Base-by-base conservation (phyloP, 2,113 vertebrate species). In the Noctilio leporinus region DNA sequence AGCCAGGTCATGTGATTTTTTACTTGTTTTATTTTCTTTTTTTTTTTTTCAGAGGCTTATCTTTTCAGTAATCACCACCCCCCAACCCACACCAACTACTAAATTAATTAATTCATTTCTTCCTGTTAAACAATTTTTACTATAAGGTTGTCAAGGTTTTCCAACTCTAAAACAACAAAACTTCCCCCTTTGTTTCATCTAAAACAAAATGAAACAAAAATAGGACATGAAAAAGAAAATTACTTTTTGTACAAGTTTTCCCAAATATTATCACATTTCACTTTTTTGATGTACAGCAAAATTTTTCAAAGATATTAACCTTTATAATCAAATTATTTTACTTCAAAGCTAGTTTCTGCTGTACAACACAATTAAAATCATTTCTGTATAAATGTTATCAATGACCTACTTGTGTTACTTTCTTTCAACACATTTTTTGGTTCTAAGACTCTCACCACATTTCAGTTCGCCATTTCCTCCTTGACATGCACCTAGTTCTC, bases 351-450 rank as follows among this genome's bases (percentile, higher is more conserved):
- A 40, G n/a, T n/a, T 49, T 49, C 47, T 94, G 15, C 51, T 87
- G 5, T 43, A 4, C 30, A 30, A 11, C 22, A 55, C 35, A n/a
- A 9, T 14, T 28, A 59, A 83, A 87, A 87, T 51, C 1, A 40
- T 45, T 59, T 19, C 35, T 47, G 1, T 33, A 2, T 28, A 12
- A 16, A 47, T 10, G 7, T 38, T 22, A 4, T 11, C 30, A n/a
- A 20, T 19, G 19, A 11, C 16, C n/a, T 69, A 12, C 17, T 30
- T 70, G 30, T 16, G 24, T 14, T 40, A 14, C 0, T 1, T 30
- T 15, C 0, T 1, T 30, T 15, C 5, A 26, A 4, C 17, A 24
- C 15, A 3, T 35, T 22, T 26, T 86, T 20, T 2, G 9, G 20
- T 45, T 75, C 65, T 33, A 17, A 47, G 33, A 22, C 28, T 17